A percentile compares a stretch with the other conserved stretches of the same genome.
phyloP scores from a whole-genome alignment of 2,888 invertebrate species.

The Cabera pusaria region DNA sequence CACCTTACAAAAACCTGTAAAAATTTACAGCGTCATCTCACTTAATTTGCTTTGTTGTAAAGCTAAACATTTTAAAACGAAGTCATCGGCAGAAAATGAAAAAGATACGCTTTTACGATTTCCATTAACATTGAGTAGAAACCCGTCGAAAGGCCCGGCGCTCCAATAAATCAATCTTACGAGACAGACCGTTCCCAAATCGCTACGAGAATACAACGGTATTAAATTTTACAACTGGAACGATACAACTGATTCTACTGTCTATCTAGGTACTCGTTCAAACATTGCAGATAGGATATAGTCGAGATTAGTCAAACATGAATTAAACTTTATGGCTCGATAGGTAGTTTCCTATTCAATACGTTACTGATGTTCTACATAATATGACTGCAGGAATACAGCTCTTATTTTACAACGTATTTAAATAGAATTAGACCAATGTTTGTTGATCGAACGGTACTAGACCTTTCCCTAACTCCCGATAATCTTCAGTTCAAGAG shows the following conservation, averaged over 20 bases:
- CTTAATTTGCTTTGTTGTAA: conserved; percentile 29
- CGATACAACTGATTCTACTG: neutral
- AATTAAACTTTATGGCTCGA: too few species aligned
- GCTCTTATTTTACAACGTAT: too few species aligned
- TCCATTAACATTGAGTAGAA: conserved; percentile 63
- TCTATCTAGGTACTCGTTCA: too few species aligned
- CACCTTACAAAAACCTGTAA: neutral
- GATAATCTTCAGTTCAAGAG: too few species aligned
- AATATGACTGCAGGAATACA: too few species aligned
- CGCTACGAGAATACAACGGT: conserved; percentile 38
- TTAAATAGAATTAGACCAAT: too few species aligned
- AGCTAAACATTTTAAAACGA: conserved; percentile 31
- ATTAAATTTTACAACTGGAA: conserved; percentile 38
- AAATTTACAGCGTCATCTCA: conserved; percentile 25
- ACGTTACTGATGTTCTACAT: too few species aligned
- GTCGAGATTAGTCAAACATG: too few species aligned
- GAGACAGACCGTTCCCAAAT: conserved; percentile 47
- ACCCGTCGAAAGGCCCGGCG: conserved; percentile 53
- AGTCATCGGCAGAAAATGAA: conserved; percentile 64
- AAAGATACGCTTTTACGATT: conserved; percentile 60
- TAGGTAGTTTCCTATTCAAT: too few species aligned
- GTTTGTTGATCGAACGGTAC: too few species aligned
- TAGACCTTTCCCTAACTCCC: too few species aligned
- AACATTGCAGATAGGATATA: too few species aligned
- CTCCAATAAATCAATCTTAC: conserved; percentile 65